A percentile compares a stretch with the other conserved stretches of the same genome.
Conservation (phyloP, 2,888 invertebrate species). For the Schrankia costaestrigalis region DNA sequence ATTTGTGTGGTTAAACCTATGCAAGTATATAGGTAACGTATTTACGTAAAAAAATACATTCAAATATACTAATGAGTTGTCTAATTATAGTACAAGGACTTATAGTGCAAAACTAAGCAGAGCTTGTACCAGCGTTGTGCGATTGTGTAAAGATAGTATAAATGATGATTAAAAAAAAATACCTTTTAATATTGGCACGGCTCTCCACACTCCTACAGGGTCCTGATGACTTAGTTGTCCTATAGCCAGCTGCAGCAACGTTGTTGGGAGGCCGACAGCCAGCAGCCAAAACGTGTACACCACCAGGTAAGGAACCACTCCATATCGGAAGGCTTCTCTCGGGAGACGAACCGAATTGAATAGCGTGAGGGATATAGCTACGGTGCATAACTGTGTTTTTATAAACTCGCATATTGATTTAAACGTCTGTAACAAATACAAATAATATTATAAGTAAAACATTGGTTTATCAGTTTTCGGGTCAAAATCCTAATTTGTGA, state of each 20-base stretch:
- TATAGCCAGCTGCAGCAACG: constrained; percentile 82
- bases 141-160: too few species aligned
- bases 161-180: too few species aligned
- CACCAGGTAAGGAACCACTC: constrained; percentile 82
- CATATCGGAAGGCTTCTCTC: constrained; percentile 79
- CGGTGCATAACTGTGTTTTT: constrained; percentile 76
- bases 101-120: too few species aligned
- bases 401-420: constrained; percentile 59
- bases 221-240: constrained; percentile 85
- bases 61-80: too few species aligned
- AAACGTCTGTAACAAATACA: constrained; percentile 53
- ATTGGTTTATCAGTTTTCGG: neutral
- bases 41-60: too few species aligned
- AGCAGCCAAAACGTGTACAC: constrained; percentile 81
- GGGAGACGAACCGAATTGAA: constrained; percentile 83
- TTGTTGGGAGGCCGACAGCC: constrained; percentile 80
- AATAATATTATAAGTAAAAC: neutral
- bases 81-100: too few species aligned
- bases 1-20: too few species aligned
- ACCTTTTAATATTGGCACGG: constrained; percentile 85
- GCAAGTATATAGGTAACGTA: too few species aligned
- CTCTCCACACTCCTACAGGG: constrained; percentile 84
- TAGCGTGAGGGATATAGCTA: constrained; percentile 81
- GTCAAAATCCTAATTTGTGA: too few species aligned
- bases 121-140: too few species aligned